Percentiles rank a stretch among this genome's conserved stretches.
phyloP scores from a whole-genome alignment of 2,797 vertebrate species.

The Buceros bicornis region DNA sequence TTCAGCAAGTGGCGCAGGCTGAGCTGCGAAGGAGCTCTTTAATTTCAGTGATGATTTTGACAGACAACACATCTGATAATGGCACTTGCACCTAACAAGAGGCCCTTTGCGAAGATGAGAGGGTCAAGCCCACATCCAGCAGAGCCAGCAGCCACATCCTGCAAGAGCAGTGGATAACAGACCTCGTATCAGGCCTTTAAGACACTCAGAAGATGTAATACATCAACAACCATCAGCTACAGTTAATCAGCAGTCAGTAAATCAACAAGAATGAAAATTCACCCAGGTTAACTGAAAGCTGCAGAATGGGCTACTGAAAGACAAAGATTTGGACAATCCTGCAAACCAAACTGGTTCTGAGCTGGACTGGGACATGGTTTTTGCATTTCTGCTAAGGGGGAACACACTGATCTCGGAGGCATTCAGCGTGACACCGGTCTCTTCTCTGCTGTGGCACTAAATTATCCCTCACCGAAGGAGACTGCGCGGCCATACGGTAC shows the following conservation, averaged over 20 bases:
- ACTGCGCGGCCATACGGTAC: neutral
- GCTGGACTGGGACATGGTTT: neutral
- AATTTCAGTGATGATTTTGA: neutral
- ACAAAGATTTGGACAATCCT: neutral
- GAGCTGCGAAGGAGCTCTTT: neutral
- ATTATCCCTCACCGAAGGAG: neutral
- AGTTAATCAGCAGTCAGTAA: neutral
- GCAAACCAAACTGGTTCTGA: neutral
- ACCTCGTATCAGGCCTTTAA: rapidly evolving
- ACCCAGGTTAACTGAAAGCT: neutral
- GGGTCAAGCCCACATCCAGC: neutral
- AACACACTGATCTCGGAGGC: neutral
- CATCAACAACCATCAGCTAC: neutral
- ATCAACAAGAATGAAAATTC: neutral
- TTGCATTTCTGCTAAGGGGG: neutral
- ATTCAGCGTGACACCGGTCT: neutral
- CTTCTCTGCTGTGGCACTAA: neutral
- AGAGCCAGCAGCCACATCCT: neutral
- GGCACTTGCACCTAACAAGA: neutral
- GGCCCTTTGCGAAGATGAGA: neutral
- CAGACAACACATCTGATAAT: neutral
- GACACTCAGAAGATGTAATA: neutral
- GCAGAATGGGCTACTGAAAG: neutral
- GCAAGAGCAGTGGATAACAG: neutral
- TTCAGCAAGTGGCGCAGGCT: neutral